Evolutionary conservation across 2,113 vertebrate genomes (phyloP), one percentile per base, ranked within the genome.

Genomic region (Pedionomus torquatus): DNA sequence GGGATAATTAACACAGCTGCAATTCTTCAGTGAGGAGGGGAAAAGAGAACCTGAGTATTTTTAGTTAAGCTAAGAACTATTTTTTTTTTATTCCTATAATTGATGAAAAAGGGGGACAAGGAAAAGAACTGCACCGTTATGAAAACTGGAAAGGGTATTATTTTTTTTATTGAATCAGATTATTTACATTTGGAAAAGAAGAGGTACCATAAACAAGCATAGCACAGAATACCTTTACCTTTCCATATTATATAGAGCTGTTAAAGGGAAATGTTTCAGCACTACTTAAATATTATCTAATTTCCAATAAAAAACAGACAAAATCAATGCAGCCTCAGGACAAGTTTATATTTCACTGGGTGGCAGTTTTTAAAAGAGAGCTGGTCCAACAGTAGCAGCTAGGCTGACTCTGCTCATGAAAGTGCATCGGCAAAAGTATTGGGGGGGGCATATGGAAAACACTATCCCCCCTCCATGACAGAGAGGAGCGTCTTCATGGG

Each of bases 201-300:
- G 28, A 33, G 37, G n/a, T 13, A 6, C 80, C 39, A 18, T 51
- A 80, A 92, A 88, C 17, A 18, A 37, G 39, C 4, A 1, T 2
- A 54, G 35, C 52, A 17, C 33, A 37, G 39, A 14, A 20, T 14
- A 20, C 10, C 48, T 61, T 43, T 25, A 17, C 10, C 52, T 61
- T 43, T 25, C 52, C 11, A 0, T n/a, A 3, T 77, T 86, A 72
- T 35, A 70, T 39, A 75, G 75, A 92, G 63, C 78, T 80, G 76
- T 90, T 88, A 83, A 61, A 92, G 69, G 58, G 51, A 90, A 95
- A 74, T 65, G 58, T 64, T 83, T 72, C 2, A 0, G 49, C 37
- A 13, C 60, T 78, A 13, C 51, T 90, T 83, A 89, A 93, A 79
- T 83, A 69, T 80, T 79, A 93, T 70, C 39, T n/a, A 21, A 89